These are phyloP conservation scores for Darevskia mixta DNA, from an alignment of 2,797 vertebrate species.

Conservation along the genomic window DNA sequence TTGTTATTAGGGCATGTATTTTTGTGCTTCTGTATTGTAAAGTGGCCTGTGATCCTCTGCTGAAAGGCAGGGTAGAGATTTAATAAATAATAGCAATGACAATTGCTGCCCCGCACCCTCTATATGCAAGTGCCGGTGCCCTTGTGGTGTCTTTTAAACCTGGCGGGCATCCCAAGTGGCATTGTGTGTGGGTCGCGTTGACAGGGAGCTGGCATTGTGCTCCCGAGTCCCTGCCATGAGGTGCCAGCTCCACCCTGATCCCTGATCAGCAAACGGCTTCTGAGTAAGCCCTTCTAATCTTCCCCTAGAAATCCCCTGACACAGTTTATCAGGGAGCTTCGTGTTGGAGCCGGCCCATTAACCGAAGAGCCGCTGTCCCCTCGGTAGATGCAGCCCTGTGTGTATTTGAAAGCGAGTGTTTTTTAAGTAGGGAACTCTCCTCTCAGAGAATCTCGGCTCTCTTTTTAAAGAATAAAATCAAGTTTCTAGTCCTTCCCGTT, in stretches of 20 bases:
- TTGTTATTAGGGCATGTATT: no score
- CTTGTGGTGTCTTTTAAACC: conserved; percentile 48
- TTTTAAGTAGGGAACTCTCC: neutral
- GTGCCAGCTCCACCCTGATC: conserved; percentile 14
- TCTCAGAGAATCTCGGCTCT: neutral
- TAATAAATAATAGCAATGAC: no score
- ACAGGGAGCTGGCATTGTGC: conserved; percentile 36
- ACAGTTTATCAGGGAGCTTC: conserved; percentile 9
- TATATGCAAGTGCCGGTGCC: neutral
- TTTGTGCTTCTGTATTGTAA: no score
- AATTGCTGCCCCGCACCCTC: neutral
- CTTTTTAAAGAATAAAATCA: neutral
- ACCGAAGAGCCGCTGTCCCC: neutral
- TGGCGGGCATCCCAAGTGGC: conserved; percentile 34
- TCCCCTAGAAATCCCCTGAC: conserved; percentile 54
- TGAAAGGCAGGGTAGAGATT: no score
- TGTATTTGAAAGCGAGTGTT: neutral
- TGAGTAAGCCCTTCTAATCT: conserved; percentile 58
- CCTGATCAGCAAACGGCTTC: conserved; percentile 51
- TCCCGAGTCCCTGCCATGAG: conserved; percentile 37
- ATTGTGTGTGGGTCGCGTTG: conserved; percentile 59
- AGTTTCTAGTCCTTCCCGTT: neutral
- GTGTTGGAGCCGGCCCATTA: neutral
- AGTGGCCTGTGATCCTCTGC: no score
- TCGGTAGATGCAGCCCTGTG: no score